These are phyloP conservation scores for Tortricodes alternella DNA, from an alignment of 2,888 invertebrate genomes.

Conservation along the genomic window DNA sequence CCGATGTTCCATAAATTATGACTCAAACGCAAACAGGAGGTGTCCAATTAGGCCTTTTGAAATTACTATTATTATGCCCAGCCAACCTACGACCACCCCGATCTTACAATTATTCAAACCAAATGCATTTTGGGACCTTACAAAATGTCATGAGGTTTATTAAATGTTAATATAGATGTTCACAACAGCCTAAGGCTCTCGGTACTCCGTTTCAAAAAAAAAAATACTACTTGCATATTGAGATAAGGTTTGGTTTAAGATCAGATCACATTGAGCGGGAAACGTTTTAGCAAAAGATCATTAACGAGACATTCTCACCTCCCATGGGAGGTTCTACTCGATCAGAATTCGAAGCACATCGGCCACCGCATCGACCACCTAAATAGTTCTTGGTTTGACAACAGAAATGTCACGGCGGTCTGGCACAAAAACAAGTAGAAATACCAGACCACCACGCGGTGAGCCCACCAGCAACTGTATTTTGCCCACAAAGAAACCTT, in stretches of 20 bases:
- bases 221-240: no score
- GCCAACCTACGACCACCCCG: slow-evolving; percentile 55
- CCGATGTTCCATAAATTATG: slow-evolving; percentile 3
- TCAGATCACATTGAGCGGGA: no score
- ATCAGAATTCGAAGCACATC: slow-evolving; percentile 39
- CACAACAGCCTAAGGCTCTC: no score
- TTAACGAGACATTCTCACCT: neutral
- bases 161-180: neutral
- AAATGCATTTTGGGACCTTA: slow-evolving; percentile 1
- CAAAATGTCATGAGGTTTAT: slow-evolving; percentile 11
- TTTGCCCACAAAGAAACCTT: slow-evolving; percentile 14
- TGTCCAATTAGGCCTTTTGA: slow-evolving; percentile 51
- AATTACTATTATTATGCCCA: slow-evolving; percentile 62
- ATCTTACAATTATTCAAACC: slow-evolving; percentile 27
- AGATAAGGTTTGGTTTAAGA: no score
- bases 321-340: slow-evolving; percentile 39
- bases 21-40: slow-evolving; percentile 44
- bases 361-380: slow-evolving; percentile 43
- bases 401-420: slow-evolving; percentile 36
- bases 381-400: slow-evolving; percentile 32
- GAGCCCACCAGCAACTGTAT: slow-evolving; percentile 22
- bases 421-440: slow-evolving; percentile 44
- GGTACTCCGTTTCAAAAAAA: no score
- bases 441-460: slow-evolving; percentile 42
- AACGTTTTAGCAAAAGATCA: no score